Evolutionary conservation across 1,140 invertebrate species (phyloP).

Genomic region (Drosophila virilis): DNA sequence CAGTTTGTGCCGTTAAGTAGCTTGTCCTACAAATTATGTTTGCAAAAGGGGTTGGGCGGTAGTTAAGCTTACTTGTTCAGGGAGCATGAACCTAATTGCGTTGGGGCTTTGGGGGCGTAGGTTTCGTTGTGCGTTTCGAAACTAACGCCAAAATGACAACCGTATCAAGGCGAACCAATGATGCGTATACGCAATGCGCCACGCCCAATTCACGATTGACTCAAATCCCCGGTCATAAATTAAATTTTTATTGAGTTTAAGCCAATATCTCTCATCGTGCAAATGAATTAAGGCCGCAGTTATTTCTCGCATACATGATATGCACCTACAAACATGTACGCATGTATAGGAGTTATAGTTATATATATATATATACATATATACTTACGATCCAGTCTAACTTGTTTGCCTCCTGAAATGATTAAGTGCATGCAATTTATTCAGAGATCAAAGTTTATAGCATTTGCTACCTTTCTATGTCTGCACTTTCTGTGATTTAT

Average conservation of each 20-base stretch:
- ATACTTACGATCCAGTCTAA: slow-evolving; percentile 20
- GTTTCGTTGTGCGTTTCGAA: slow-evolving; percentile 14
- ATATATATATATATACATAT: slow-evolving; percentile 10
- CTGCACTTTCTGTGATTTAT: slow-evolving; percentile 55
- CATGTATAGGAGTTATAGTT: slow-evolving; percentile 10
- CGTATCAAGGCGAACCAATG: slow-evolving; percentile 4
- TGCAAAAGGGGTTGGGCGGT: slow-evolving; percentile 1
- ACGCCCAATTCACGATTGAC: not conserved
- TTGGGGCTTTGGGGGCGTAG: slow-evolving; percentile 50
- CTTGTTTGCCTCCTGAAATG: slow-evolving; percentile 57
- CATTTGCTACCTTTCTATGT: slow-evolving; percentile 21
- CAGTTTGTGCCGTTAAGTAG: slow-evolving; percentile 17
- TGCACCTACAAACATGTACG: slow-evolving; percentile 10
- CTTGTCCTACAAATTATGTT: slow-evolving; percentile 3
- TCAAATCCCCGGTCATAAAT: slow-evolving; percentile 36
- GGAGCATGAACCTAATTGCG: slow-evolving; percentile 60
- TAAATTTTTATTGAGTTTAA: slow-evolving; percentile 51
- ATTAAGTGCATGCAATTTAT: slow-evolving; percentile 73
- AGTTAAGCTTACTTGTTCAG: not conserved
- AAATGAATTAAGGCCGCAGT: slow-evolving; percentile 55
- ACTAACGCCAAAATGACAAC: slow-evolving; percentile 16
- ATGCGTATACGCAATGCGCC: slow-evolving; percentile 52
- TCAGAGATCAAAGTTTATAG: slow-evolving; percentile 76
- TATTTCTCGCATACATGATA: slow-evolving; percentile 34
- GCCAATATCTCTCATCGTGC: slow-evolving; percentile 41